phyloP scores from a whole-genome alignment of 2,888 invertebrate genomes.

The Melanotus villosus region DNA sequence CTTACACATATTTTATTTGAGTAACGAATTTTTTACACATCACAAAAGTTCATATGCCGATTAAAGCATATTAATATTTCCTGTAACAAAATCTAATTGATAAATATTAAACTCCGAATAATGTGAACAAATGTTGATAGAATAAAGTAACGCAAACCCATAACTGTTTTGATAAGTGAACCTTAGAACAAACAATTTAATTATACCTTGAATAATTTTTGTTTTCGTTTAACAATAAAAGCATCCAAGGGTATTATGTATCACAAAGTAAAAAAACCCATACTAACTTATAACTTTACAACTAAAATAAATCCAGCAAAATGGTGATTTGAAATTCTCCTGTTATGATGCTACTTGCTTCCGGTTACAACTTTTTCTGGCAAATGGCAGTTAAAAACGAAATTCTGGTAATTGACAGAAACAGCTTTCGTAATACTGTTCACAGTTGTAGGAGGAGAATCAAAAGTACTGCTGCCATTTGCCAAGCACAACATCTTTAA shows the following conservation, averaged over 20 bases:
- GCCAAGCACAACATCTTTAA: conserved; percentile 91
- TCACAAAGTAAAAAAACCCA: conserved; percentile 41
- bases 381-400: conserved; percentile 35
- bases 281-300: conserved; percentile 37
- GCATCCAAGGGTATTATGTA: conserved; percentile 23
- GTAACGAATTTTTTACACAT: background rate
- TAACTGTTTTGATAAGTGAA: background rate
- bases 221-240: background rate
- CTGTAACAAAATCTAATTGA: background rate
- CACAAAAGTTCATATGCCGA: background rate
- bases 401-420: conserved; percentile 32
- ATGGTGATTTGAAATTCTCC: conserved; percentile 17
- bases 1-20: conserved; percentile 2
- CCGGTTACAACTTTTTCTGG: background rate
- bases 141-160: background rate
- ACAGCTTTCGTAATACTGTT: conserved; percentile 20
- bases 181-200: background rate
- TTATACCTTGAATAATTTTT: background rate
- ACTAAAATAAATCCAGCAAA: conserved; percentile 26
- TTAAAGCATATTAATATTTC: background rate
- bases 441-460: conserved; percentile 55
- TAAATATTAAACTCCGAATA: background rate
- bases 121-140: background rate
- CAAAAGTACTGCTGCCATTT: conserved; percentile 88
- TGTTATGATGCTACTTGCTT: background rate